Evolutionary conservation across 2,113 vertebrate species (phyloP).

Genomic region (Numida meleagris): DNA sequence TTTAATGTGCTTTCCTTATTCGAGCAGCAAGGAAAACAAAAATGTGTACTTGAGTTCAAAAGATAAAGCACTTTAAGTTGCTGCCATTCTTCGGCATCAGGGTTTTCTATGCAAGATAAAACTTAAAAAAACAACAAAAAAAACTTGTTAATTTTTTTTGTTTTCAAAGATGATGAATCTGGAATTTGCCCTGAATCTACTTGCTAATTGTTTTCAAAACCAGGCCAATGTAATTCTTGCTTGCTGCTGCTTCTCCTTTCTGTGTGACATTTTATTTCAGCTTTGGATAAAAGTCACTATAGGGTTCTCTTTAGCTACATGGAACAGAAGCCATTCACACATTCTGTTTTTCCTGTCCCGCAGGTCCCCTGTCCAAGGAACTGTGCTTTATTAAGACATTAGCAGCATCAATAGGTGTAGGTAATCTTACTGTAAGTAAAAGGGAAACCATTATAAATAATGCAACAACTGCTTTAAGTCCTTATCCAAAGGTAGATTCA

Average conservation of each 20-base stretch:
- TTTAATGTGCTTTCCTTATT: background rate
- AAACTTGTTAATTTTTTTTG: background rate
- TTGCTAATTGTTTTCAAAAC: background rate
- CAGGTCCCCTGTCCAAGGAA: background rate
- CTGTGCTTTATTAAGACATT: background rate
- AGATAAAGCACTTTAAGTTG: background rate
- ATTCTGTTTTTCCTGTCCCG: background rate
- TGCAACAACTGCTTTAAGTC: background rate
- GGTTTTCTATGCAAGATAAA: background rate
- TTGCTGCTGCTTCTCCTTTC: background rate
- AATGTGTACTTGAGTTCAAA: background rate
- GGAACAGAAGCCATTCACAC: background rate
- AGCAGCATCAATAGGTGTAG: background rate
- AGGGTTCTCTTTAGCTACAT: background rate
- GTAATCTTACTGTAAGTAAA: conserved; percentile 8
- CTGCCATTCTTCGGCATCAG: background rate
- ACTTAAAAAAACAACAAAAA: too few species aligned
- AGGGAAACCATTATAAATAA: conserved; percentile 33
- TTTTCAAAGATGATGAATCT: background rate
- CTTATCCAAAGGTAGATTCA: background rate
- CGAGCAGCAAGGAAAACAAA: background rate
- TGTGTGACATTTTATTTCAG: background rate
- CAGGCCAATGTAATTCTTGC: background rate
- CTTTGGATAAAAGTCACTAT: background rate
- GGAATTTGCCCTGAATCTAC: background rate